Evolutionary conservation across 2,113 vertebrate species (phyloP), one percentile per base, ranked within the genome.

Genomic region (Thinocorus orbignyianus): DNA sequence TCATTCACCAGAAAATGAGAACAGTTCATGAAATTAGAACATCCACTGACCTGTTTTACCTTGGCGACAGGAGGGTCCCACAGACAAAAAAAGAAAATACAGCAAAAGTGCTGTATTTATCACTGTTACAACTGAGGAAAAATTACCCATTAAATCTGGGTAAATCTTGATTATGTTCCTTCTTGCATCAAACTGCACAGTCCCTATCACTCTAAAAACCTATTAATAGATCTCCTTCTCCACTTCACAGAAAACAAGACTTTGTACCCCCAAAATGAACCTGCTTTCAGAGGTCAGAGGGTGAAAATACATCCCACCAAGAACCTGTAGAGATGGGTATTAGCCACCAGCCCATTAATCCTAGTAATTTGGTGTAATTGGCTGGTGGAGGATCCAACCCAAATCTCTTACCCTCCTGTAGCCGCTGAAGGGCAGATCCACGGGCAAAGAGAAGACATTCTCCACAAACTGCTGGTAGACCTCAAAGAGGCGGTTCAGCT

Each of bases 391-490:
- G 41, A 13, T 37, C 66, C 26, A 17, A 3, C 24, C 20, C 48
- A 4, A 9, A 6, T 2, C 26, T 64, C 98, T 92, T 92, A 99
- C 99, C 99, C 98, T 98, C 87, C 99, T 98, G 97, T 99, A 99
- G 68, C 99, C 99, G 0, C 98, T 99, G 73, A 99, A 99, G 9
- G 99, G 99, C 97, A 99, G 97, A 86, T 99, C 99, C 30, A 99
- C 98, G 1, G 99, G 99, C 93, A 99, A 85, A 54, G 99, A 99
- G 98, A 99, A 99, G 81, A 99, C 98, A 3, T 99, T 99, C 97
- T 99, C 99, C 65, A 99, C 98, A 2, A 99, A 99, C 78, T 99
- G 99, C 97, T 99, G 99, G 97, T 99, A 99, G 93, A 99, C 99
- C 54, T 98, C 97, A 6, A 99, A 99, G 82, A 99, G 98, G 68